phyloP scores from a whole-genome alignment of 2,797 vertebrate genomes.

The Sebastes iracundus region DNA sequence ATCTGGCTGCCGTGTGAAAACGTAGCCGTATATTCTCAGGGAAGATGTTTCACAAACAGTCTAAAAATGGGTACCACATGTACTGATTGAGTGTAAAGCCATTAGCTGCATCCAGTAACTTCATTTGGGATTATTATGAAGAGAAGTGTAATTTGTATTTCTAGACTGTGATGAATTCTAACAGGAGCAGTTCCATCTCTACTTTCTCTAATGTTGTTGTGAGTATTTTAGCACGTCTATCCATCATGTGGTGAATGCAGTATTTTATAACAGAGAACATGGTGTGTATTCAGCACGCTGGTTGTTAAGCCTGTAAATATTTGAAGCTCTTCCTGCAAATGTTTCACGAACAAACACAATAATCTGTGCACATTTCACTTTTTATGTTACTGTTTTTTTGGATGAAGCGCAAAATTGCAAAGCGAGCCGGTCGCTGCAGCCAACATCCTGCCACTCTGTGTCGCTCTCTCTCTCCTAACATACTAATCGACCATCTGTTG shows the following conservation, averaged over 20 bases:
- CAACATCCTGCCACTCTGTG: constrained; percentile 3
- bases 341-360: background rate
- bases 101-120: background rate
- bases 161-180: background rate
- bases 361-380: background rate
- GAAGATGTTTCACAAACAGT: background rate
- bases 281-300: background rate
- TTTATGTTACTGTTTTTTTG: background rate
- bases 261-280: background rate
- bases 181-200: background rate
- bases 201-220: background rate
- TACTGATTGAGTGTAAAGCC: background rate
- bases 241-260: background rate
- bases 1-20: background rate
- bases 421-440: background rate
- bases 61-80: background rate
- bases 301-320: background rate
- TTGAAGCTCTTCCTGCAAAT: constrained; percentile 6
- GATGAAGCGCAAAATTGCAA: background rate
- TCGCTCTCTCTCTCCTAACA: background rate
- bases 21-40: background rate
- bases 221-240: background rate
- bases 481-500: constrained; percentile 28
- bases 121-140: background rate
- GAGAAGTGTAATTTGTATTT: background rate